Conservation (phyloP, 2,113 vertebrate genomes). For the Siniperca knerii region DNA sequence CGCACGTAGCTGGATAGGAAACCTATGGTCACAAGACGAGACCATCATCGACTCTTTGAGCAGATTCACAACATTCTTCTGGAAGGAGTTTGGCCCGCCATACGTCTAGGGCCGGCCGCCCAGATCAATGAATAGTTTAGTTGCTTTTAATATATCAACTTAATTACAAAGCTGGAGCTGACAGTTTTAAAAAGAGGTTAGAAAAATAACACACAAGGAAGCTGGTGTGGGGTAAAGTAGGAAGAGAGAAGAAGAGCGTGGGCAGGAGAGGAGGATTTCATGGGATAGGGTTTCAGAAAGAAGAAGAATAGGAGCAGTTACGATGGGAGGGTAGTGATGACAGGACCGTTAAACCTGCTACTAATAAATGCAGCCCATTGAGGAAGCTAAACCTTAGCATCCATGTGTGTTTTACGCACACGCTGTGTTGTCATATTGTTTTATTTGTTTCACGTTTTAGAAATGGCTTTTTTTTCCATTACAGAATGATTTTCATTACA, state of each 20-base stretch:
- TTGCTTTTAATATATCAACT: not conserved
- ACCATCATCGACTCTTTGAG: too few relatives aligned
- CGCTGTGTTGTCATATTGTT: not conserved
- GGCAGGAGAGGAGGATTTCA: conserved; percentile 22
- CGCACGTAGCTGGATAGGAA: too few relatives aligned
- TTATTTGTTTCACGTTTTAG: conserved; percentile 13
- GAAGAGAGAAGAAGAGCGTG: not conserved
- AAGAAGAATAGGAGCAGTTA: conserved; percentile 35
- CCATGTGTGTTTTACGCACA: not conserved
- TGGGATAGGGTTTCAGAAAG: not conserved
- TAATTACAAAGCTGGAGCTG: not conserved
- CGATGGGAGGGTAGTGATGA: conserved; percentile 16
- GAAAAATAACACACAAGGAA: not conserved
- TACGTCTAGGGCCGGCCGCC: too few relatives aligned
- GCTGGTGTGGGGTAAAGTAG: not conserved
- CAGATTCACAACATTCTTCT: too few relatives aligned
- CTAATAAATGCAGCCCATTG: conserved; percentile 38
- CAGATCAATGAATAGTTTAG: not conserved
- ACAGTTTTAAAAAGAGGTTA: not conserved
- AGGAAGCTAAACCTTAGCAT: not conserved
- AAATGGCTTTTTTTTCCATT: not conserved
- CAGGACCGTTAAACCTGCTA: conserved; percentile 43
- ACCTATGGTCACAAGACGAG: too few relatives aligned
- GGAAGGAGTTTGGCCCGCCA: too few relatives aligned
- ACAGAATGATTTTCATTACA: too few relatives aligned